Base-by-base conservation (phyloP, 1,140 invertebrate genomes). In the Ceratitis capitata region DNA sequence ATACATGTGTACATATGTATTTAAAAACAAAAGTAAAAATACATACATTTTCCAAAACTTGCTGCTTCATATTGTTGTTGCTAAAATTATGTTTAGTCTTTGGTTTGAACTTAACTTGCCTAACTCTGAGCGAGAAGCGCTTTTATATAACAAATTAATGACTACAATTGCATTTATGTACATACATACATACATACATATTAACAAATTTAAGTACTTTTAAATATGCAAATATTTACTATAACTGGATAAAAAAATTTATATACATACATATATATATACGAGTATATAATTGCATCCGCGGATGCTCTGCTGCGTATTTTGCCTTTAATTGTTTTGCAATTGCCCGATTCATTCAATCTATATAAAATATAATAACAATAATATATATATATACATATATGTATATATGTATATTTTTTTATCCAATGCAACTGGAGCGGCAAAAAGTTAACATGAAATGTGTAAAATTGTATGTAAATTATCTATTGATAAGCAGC, bases 391-490 rank as follows among this genome's bases (percentile, higher is more conserved):
- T 2, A 53, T 16, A 51, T 19, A 19, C 35, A 69, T 29, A 5
- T 12, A 58, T 10, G 26, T 32, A 12, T 0, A 3, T 61, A 61
- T 32, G 7, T 61, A 61, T 29, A 7, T 45, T 10, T 12, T 4
- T 78, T 26, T 45, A n/a, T 42, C 39, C 42, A 78, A 78, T 78
- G 69, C 39, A 78, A 78, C 23, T 78, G 69, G 69, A 42, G 39
- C 69, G 35, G 32, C 39, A 19, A 42, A 78, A n/a, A 78, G 14
- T 78, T 45, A 39, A 45, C 42, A 14, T 78, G 19, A 78, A 78
- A 47, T 12, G 69, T 26, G 39, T 42, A 45, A 78, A 78, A 78
- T 78, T 35, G 16, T 45, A 78, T 45, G 42, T 78, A 78, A 45
- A 35, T 78, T 78, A 78, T 78, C 39, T 45, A n/a, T n/a, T 19